Percentiles rank a stretch among this genome's conserved stretches.
Evolutionary conservation across 2,888 invertebrate genomes (phyloP).

Genomic region (Heliconius hortense): DNA sequence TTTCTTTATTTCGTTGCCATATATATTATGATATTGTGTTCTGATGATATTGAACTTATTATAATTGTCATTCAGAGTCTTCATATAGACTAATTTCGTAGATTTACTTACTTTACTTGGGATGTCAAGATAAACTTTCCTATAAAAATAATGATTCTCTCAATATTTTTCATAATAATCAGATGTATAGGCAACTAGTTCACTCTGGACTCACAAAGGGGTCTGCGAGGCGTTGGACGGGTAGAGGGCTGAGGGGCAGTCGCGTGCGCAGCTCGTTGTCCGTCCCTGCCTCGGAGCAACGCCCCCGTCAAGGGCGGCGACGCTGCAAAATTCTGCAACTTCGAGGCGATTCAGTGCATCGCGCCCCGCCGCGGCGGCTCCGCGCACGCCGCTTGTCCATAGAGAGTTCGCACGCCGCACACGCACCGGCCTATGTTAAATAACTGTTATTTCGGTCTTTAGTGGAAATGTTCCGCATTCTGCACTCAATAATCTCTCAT

Average conservation of each 20-base stretch:
- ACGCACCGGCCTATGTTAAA: slow-evolving; percentile 70
- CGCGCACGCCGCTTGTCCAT: slow-evolving; percentile 67
- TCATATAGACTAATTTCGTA: neutral
- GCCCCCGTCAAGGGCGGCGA: slow-evolving; percentile 83
- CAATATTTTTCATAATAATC: slow-evolving; percentile 2
- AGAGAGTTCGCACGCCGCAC: slow-evolving; percentile 52
- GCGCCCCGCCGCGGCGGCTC: slow-evolving; percentile 80
- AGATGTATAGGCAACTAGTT: slow-evolving; percentile 2
- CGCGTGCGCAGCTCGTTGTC: slow-evolving; percentile 77
- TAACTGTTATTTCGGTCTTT: slow-evolving; percentile 79
- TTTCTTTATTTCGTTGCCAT: neutral
- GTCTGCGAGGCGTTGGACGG: slow-evolving; percentile 54
- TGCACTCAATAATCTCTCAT: slow-evolving; percentile 63
- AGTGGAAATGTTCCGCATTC: slow-evolving; percentile 79
- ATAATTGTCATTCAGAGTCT: neutral
- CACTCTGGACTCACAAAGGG: slow-evolving; percentile 40
- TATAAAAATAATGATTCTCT: neutral
- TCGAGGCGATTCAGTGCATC: slow-evolving; percentile 79
- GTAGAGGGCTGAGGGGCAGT: slow-evolving; percentile 65
- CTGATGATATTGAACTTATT: neutral
- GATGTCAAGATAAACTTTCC: neutral
- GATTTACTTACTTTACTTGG: too few species aligned
- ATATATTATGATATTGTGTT: neutral
- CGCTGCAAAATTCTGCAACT: slow-evolving; percentile 81
- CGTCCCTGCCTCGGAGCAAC: slow-evolving; percentile 81